These are phyloP conservation scores for Lanius collurio DNA, from an alignment of 2,113 vertebrate genomes.

Conservation along the genomic window DNA sequence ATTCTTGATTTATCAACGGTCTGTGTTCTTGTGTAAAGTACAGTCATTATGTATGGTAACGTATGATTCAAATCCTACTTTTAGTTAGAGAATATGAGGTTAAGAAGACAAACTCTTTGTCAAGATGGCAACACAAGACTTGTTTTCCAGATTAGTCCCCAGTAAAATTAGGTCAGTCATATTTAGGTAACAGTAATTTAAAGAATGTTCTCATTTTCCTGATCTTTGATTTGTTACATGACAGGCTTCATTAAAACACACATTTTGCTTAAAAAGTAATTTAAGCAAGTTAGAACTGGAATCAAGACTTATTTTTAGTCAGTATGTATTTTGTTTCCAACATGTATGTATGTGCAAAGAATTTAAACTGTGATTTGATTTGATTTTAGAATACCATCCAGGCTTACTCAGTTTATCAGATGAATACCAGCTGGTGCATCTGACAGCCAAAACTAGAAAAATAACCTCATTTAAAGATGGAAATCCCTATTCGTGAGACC, in stretches of 20 bases:
- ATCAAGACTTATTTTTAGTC: not conserved
- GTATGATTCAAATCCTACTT: not conserved
- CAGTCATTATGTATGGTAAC: not conserved
- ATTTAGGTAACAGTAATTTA: not conserved
- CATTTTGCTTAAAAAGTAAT: not conserved
- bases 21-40: not conserved
- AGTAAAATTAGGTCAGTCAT: not conserved
- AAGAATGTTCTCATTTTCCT: not conserved
- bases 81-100: not conserved
- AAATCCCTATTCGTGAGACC: conserved; percentile 46
- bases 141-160: not conserved
- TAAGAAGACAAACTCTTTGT: not conserved
- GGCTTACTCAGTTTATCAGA: not conserved
- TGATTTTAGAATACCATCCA: conserved; percentile 8
- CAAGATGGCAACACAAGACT: not conserved
- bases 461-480: conserved; percentile 21
- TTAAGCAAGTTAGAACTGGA: not conserved
- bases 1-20: not conserved
- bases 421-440: conserved; percentile 42
- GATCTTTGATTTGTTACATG: not conserved
- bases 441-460: conserved; percentile 47
- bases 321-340: not conserved
- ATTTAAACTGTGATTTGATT: not conserved
- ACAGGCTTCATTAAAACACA: not conserved
- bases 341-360: not conserved